Conservation (phyloP, 1,140 invertebrate species). For the Ips nitidus region DNA sequence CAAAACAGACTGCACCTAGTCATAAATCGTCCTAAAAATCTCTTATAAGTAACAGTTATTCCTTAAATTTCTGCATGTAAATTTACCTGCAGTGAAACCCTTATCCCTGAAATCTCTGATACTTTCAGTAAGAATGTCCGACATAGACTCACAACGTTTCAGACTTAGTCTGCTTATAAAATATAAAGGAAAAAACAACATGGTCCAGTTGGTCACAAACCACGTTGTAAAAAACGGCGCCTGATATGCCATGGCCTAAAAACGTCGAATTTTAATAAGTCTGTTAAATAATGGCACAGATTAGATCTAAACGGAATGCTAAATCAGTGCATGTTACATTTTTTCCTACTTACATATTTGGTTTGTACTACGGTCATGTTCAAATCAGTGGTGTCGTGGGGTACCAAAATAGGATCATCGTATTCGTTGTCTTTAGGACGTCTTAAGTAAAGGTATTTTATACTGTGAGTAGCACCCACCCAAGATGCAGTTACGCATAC, state of each 20-base stretch:
- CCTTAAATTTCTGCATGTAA: background rate
- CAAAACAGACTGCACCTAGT: conserved; percentile 85
- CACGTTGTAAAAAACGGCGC: conserved; percentile 93
- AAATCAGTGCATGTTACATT: background rate
- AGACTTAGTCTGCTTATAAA: conserved; percentile 70
- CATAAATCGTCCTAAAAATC: conserved; percentile 72
- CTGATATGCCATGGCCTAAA: conserved; percentile 69
- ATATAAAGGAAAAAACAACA: conserved; percentile 89
- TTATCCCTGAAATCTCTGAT: conserved; percentile 82
- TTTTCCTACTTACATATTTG: conserved; percentile 51
- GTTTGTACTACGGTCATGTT: conserved; percentile 53
- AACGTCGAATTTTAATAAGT: conserved; percentile 40
- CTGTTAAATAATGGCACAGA: too few species aligned
- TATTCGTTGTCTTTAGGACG: conserved; percentile 50
- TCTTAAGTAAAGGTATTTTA: conserved; percentile 79
- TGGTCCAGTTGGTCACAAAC: conserved; percentile 92
- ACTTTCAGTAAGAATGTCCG: conserved; percentile 75
- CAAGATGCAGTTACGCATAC: conserved; percentile 81
- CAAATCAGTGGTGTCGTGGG: conserved; percentile 52
- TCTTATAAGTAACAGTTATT: conserved; percentile 11
- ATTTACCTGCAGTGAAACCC: conserved; percentile 77
- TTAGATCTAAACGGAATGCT: background rate
- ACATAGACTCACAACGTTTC: conserved; percentile 71
- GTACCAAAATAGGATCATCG: conserved; percentile 52
- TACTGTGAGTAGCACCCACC: conserved; percentile 85